Evolutionary conservation across 2,113 vertebrate genomes (phyloP).

Genomic region (Pygoscelis adeliae): DNA sequence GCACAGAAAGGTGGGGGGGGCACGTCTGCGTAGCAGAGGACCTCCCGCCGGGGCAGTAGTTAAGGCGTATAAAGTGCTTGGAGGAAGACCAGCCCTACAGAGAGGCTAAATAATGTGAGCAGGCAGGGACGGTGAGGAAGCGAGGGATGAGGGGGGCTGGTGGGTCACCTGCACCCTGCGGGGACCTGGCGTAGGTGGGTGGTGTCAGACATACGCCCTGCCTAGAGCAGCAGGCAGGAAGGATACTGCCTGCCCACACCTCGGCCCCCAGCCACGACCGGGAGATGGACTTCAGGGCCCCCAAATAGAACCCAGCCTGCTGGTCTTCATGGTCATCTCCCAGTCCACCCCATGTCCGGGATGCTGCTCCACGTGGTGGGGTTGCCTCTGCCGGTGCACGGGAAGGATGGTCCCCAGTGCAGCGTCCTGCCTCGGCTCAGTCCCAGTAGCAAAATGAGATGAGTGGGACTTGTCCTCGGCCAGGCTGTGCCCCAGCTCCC

Average conservation of each 20-base stretch:
- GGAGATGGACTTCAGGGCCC: not conserved
- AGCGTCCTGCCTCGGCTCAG: rapidly evolving
- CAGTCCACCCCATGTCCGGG: rapidly evolving
- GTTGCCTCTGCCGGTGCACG: not conserved
- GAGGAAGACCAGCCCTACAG: not conserved
- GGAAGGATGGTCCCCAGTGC: not conserved
- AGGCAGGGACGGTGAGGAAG: not conserved
- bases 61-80: not conserved
- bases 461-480: not conserved
- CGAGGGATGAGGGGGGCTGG: rapidly evolving
- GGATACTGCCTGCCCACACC: not conserved
- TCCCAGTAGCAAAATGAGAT: not conserved
- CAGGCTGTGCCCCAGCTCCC: not conserved
- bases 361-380: not conserved
- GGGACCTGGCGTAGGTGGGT: not conserved
- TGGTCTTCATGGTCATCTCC: not conserved
- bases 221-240: not conserved
- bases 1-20: not conserved
- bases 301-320: not conserved
- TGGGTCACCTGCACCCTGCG: not conserved
- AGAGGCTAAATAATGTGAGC: not conserved
- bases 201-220: rapidly evolving
- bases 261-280: not conserved
- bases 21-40: rapidly evolving
- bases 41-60: rapidly evolving